These are phyloP conservation scores for Ctenochaetus hawaiiensis DNA, from an alignment of 2,797 vertebrate species.

Conservation along the genomic window DNA sequence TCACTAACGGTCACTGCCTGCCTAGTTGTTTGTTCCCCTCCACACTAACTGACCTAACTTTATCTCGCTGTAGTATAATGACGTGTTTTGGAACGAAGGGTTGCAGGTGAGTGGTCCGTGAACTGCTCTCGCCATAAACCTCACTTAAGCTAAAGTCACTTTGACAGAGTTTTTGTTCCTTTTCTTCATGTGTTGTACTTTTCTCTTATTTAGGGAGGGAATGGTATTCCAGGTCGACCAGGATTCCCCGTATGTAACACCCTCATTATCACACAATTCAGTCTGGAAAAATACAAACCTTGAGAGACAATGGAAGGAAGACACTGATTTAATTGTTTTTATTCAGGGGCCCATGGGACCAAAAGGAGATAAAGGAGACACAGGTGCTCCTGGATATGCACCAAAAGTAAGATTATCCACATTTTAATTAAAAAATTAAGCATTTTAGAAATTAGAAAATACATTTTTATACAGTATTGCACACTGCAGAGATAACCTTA, in stretches of 20 bases:
- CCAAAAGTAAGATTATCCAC: constrained; percentile 82
- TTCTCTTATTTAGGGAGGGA: constrained; percentile 65
- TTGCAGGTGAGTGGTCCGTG: constrained; percentile 74
- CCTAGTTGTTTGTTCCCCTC: constrained; percentile 24
- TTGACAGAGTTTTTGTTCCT: background rate
- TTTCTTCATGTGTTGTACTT: background rate
- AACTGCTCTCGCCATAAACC: constrained; percentile 7
- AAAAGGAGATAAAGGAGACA: constrained; percentile 87
- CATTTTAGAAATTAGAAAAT: background rate
- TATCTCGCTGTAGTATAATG: constrained; percentile 79
- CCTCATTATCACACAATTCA: background rate
- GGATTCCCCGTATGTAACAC: constrained; percentile 86
- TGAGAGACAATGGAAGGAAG: background rate
- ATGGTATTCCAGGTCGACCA: constrained; percentile 75
- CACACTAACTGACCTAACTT: constrained; percentile 73
- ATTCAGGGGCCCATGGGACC: constrained; percentile 88
- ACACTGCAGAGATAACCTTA: background rate
- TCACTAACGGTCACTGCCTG: constrained; percentile 64
- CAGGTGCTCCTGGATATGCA: constrained; percentile 85
- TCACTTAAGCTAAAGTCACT: background rate
- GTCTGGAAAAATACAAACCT: background rate
- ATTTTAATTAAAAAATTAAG: background rate
- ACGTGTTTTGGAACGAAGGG: constrained; percentile 67
- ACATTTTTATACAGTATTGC: background rate
- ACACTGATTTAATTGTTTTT: background rate